Evolutionary conservation across 2,888 invertebrate species (phyloP), one percentile per base, ranked within the genome.

Genomic region (Icerya purchasi): DNA sequence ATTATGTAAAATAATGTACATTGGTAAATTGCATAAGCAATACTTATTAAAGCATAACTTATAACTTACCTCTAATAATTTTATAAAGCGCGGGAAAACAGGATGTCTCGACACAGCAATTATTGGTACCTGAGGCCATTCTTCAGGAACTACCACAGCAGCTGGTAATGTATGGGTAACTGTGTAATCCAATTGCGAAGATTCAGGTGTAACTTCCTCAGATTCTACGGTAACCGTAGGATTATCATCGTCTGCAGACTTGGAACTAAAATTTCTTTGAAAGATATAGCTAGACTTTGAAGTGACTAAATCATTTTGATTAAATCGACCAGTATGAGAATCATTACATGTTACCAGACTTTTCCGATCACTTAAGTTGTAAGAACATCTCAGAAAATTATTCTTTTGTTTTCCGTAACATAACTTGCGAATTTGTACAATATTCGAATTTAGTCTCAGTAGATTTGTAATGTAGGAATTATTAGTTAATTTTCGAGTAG

Each of bases 51-150:
- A 50, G 14, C 50, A 50, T 20, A 52, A 21, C n/a, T n/a, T n/a
- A n/a, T n/a, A n/a, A 62, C 68, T 66, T 69, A 90, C 88, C 78
- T 97, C 97, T 63, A 99, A 82, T 65, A 98, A 80, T 75, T 98
- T 98, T 66, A 97, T 93, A 72, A 98, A 98, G 66, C 91, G 81
- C 21, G 98, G 98, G 75, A 98, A 98, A 1, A 98, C 87, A 2
- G 97, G 96, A 75, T 94, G 91, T 66, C 93, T 80, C 68, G 79
- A 84, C 64, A 97, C 87, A 0, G 96, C 92, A 65, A 99, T 84
- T 8, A 97, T 83, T 2, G 98, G 98, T 21, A 98, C 83, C 70
- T 88, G 85, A 0, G 98, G 97, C 86, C 93, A 96, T 10, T 88
- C 84, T 71, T 96, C 96, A 0, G 97, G 97, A 24, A 98, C 87